Evolutionary conservation across 2,113 vertebrate genomes (phyloP).

Genomic region (Cricetomys ansorgei): DNA sequence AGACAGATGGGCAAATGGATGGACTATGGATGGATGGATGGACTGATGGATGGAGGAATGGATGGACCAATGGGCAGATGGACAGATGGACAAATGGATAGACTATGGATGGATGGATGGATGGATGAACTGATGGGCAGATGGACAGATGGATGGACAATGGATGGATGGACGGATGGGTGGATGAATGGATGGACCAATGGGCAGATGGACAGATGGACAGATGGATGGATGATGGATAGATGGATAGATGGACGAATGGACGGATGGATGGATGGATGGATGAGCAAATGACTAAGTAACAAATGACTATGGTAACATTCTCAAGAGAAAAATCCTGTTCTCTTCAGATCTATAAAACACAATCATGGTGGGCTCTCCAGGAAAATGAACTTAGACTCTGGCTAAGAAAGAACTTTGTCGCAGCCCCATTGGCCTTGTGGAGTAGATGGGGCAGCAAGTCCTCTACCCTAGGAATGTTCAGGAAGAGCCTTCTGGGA

Average conservation of each 20-base stretch:
- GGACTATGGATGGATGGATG: not conserved
- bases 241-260: accelerated
- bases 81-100: not conserved
- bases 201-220: not conserved
- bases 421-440: not conserved
- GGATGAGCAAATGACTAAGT: too few relatives aligned
- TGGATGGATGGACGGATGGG: not conserved
- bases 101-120: not conserved
- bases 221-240: accelerated
- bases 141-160: not conserved
- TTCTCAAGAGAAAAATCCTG: not conserved
- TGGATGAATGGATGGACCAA: too few relatives aligned
- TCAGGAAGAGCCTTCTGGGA: accelerated
- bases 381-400: not conserved
- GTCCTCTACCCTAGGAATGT: not conserved
- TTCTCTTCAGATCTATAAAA: not conserved
- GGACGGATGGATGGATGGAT: accelerated
- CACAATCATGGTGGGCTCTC: not conserved
- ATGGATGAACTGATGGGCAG: not conserved
- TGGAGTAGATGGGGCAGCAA: not conserved
- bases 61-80: not conserved
- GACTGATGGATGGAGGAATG: not conserved
- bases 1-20: not conserved
- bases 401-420: not conserved
- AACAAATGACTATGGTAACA: not conserved